Base-by-base conservation (phyloP, 2,113 vertebrate species). In the Elephantulus edwardii region DNA sequence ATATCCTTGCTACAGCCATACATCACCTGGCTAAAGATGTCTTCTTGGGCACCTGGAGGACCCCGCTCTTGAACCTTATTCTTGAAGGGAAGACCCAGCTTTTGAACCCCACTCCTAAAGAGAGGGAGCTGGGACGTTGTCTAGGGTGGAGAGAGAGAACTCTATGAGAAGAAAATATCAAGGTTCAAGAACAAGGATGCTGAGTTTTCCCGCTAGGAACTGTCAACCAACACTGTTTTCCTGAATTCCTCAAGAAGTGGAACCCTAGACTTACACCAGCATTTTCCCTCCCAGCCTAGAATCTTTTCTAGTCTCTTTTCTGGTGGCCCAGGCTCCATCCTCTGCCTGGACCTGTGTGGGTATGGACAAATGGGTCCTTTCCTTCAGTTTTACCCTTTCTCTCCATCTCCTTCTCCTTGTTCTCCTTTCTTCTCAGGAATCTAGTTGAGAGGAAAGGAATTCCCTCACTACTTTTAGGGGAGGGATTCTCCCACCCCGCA, bases 361-460 rank as follows among this genome's bases (percentile, higher is more conserved):
- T 76, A 35, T 79, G 87, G 44, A 46, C 66, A 46, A 38, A 33
- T 22, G n/a, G 24, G 16, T 20, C 33, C 17, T 88, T 90, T 54
- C 70, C 58, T 72, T 50, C 38, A 26, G 42, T 46, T 68, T 35
- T 48, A 50, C 13, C 30, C 60, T 75, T 24, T 4, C 22, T 26
- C 4, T 38, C 24, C 9, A 38, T 66, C 40, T n/a, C 54, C 38
- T 44, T 80, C 66, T 38, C 44, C 68, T 38, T 46, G 24, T 1
- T 71, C 50, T 20, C 13, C n/a, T 77, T 85, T 72, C 40, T 84
- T 85, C 86, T 86, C 52, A 20, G 56, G 87, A 91, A 90, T 91
- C 70, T 60, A 72, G 62, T 19, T 85, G 78, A 35, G 76, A 52
- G 76, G 85, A 87, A 91, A 88, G 87, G 85, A 93, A 94, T 95